Conservation (phyloP, 2,113 vertebrate genomes). For the Falco punctatus region DNA sequence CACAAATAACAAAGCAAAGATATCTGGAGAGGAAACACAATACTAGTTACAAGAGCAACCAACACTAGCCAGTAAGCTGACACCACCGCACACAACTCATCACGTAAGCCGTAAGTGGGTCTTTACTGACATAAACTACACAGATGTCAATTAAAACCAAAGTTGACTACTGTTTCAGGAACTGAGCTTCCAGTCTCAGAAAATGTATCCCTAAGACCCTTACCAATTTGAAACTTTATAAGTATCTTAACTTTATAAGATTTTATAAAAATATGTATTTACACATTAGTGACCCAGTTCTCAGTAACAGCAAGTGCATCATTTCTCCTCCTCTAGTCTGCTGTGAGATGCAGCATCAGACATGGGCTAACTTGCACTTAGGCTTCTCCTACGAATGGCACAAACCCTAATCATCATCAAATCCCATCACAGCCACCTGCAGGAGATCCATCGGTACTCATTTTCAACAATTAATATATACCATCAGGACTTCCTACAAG, state of each 20-base stretch:
- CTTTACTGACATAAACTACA: background rate
- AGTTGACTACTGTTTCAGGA: background rate
- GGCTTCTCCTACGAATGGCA: background rate
- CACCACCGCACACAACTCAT: background rate
- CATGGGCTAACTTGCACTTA: background rate
- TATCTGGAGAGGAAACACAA: background rate
- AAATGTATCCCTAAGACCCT: background rate
- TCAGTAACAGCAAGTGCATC: background rate
- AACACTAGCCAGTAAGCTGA: background rate
- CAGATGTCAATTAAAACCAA: background rate
- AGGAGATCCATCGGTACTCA: background rate
- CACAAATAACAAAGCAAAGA: background rate
- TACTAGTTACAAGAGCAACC: background rate
- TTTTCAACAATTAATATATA: background rate
- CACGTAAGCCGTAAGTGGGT: background rate
- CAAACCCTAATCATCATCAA: background rate
- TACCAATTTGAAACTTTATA: background rate
- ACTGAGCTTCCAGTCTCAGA: background rate
- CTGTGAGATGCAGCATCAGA: background rate
- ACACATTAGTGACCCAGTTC: background rate
- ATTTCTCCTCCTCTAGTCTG: background rate
- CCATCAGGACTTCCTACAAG: background rate
- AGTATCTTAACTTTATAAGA: too few species aligned
- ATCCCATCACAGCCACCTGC: background rate
- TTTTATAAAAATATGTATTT: background rate